phyloP scores from a whole-genome alignment of 2,888 invertebrate genomes.

The Metallyticus violacea region DNA sequence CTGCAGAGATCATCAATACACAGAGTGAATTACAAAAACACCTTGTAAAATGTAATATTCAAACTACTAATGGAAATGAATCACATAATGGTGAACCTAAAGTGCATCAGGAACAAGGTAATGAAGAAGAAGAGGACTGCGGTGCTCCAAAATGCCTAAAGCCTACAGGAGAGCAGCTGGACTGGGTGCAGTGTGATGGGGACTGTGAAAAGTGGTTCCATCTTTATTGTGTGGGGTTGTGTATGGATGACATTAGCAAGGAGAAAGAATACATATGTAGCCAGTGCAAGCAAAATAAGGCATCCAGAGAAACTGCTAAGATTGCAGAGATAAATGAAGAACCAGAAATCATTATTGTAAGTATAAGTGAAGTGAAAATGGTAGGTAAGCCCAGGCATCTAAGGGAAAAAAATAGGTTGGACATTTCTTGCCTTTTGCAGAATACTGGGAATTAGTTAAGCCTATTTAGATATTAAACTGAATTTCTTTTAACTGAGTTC shows the following conservation, averaged over 20 bases:
- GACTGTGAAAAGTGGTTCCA: conserved; percentile 98
- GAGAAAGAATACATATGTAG: conserved; percentile 85
- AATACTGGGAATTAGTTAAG: too few relatives aligned
- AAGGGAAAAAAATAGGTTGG: too few relatives aligned
- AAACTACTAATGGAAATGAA: too few relatives aligned
- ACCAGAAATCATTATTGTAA: neutral
- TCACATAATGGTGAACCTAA: neutral
- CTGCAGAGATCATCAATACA: neutral
- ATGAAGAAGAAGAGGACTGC: conserved; percentile 65
- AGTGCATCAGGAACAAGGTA: neutral
- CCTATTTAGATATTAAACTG: too few relatives aligned
- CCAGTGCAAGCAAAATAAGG: conserved; percentile 45
- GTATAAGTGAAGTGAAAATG: neutral
- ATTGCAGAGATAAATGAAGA: neutral
- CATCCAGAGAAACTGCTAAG: neutral
- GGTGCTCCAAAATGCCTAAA: conserved; percentile 69
- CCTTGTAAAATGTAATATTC: too few relatives aligned
- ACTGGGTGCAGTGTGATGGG: conserved; percentile 98
- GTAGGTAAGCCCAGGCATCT: too few relatives aligned
- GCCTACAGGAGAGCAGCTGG: conserved; percentile 69
- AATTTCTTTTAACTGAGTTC: too few relatives aligned
- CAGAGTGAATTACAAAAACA: neutral
- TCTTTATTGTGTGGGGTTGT: conserved; percentile 91
- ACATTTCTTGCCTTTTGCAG: too few relatives aligned
- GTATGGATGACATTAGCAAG: conserved; percentile 75